These are phyloP conservation scores for Drosophila mimetica DNA, from an alignment of 2,888 invertebrate genomes.

Conservation along the genomic window DNA sequence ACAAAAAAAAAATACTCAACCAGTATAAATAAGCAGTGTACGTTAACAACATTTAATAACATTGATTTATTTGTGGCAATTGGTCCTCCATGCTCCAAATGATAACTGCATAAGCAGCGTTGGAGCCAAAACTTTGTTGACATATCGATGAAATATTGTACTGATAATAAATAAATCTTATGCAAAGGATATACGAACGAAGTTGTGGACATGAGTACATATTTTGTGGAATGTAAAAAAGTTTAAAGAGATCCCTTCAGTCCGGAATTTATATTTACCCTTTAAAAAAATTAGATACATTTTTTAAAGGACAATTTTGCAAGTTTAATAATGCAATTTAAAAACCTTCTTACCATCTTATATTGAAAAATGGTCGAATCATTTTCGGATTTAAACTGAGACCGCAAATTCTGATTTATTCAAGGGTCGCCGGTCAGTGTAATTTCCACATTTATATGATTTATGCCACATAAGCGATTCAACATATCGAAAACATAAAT, in stretches of 20 bases:
- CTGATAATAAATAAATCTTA: slow-evolving; percentile 20
- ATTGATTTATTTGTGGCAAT: slow-evolving; percentile 63
- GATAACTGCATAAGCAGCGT: slow-evolving; percentile 12
- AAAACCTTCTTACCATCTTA: background rate
- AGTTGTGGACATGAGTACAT: background rate
- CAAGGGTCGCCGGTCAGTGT: background rate
- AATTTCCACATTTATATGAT: too few species aligned
- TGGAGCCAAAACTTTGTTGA: slow-evolving; percentile 6
- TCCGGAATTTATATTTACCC: too few species aligned
- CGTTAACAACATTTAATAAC: slow-evolving; percentile 62
- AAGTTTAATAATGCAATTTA: too few species aligned
- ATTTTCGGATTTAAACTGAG: too few species aligned
- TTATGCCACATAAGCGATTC: too few species aligned
- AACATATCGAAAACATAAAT: background rate
- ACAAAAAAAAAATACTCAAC: slow-evolving; percentile 19
- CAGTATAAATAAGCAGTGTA: slow-evolving; percentile 17
- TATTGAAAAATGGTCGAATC: background rate
- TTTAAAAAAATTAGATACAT: too few species aligned
- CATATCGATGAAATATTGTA: slow-evolving; percentile 13
- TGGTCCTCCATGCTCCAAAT: slow-evolving; percentile 15
- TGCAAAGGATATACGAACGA: background rate
- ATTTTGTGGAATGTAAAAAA: too few species aligned
- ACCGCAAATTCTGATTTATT: background rate
- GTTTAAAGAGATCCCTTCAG: too few species aligned
- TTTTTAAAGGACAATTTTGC: too few species aligned